Base-by-base conservation (phyloP, 2,797 vertebrate genomes). In the Mus caroli region DNA sequence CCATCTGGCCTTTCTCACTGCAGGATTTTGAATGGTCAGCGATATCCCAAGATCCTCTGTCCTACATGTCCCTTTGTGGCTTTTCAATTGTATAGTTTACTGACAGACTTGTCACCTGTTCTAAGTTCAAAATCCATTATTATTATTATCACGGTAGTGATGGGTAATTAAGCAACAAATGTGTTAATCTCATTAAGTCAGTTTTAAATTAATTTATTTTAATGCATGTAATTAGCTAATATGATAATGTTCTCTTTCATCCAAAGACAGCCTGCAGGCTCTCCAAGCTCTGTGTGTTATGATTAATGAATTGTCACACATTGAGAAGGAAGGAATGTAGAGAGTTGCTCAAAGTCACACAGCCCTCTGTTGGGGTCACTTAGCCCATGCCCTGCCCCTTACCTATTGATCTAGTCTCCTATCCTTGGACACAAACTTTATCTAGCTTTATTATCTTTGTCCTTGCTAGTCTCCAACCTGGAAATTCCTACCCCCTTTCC, bases 161-260 rank as follows among this genome's bases (percentile, higher is more conserved):
- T 84, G 95, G 95, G 58, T 97, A 93, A 97, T 97, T 97, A 96
- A 97, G 96, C 94, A 92, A 96, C 88, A 96, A 97, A 96, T 87
- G 85, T 71, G 26, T 89, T 97, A 92, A 96, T 96, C 95, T 94
- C 95, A 94, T 97, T 94, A 97, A 96, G 88, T 50, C 92, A 85
- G 50, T 97, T 97, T 97, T 95, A 95, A 97, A 97, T 97, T 98
- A 97, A 97, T 97, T 97, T 92, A 96, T 97, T 97, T 97, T 97
- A 97, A 97, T 97, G 96, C 79, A 6, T 88, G 79, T 96, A 96
- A 97, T 98, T 97, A 96, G 94, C 91, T 96, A 92, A 96, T 94
- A 95, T 94, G 95, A 92, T 97, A 97, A 97, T 91, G 80, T 46
- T 95, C 89, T 52, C 96, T 93, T 90, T 96, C 91, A 95, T 95